These are phyloP conservation scores for Chlorospingus flavigularis DNA, from an alignment of 2,797 vertebrate genomes.

Conservation along the genomic window DNA sequence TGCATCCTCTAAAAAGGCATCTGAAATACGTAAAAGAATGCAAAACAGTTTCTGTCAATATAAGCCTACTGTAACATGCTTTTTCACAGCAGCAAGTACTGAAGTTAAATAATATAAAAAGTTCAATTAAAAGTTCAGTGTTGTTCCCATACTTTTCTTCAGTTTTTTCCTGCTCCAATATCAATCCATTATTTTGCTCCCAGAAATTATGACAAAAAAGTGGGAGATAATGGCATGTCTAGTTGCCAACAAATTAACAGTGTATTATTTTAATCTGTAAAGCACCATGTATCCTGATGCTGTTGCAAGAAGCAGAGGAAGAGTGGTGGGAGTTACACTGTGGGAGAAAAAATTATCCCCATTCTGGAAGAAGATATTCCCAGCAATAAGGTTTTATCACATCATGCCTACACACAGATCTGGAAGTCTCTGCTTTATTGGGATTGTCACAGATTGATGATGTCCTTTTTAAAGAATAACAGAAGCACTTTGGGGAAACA, in stretches of 20 bases:
- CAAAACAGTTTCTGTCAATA: neutral
- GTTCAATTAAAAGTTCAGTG: neutral
- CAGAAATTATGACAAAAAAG: neutral
- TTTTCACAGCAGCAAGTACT: neutral
- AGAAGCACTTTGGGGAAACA: neutral
- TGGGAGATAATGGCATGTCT: neutral
- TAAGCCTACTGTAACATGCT: neutral
- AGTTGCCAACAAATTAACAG: neutral
- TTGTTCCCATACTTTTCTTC: neutral
- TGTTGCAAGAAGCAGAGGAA: neutral
- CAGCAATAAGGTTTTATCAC: neutral
- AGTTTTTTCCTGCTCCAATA: neutral
- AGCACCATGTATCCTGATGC: neutral
- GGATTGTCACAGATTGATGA: neutral
- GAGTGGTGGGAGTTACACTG: neutral
- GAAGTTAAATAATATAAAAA: neutral
- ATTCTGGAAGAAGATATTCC: conserved; percentile 21
- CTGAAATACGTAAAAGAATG: neutral
- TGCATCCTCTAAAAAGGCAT: neutral
- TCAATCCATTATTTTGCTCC: neutral
- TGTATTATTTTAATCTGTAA: neutral
- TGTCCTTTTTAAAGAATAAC: neutral
- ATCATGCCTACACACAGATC: neutral
- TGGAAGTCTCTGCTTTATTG: neutral
- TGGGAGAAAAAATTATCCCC: neutral